Evolutionary conservation across 2,888 invertebrate genomes (phyloP).

Genomic region (Eulithis testata): DNA sequence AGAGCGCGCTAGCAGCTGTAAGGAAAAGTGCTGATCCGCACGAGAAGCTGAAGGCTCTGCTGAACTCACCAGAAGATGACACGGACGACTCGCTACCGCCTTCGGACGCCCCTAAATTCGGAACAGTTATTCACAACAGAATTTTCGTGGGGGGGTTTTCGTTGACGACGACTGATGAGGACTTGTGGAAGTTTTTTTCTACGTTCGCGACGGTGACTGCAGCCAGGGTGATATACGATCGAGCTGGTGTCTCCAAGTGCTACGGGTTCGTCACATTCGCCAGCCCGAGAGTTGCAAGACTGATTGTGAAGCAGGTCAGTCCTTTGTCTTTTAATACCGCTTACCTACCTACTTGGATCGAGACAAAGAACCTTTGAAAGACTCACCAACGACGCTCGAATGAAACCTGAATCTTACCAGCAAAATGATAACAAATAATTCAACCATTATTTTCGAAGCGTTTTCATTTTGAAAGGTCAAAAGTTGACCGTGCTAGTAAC

Average conservation of each 20-base stretch:
- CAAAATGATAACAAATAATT: neutral
- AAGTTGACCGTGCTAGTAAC: constrained; percentile 6
- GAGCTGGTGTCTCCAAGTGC: constrained; percentile 97
- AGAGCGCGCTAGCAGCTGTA: constrained; percentile 52
- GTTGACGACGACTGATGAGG: constrained; percentile 95
- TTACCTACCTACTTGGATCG: neutral
- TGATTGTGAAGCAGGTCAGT: constrained; percentile 81
- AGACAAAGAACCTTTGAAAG: constrained; percentile 16
- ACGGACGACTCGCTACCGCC: constrained; percentile 76
- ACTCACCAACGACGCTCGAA: neutral
- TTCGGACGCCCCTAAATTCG: constrained; percentile 85
- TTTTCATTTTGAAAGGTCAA: constrained; percentile 21
- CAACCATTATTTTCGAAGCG: neutral
- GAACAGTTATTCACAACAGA: constrained; percentile 96
- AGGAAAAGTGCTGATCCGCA: constrained; percentile 76
- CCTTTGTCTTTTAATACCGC: constrained; percentile 27
- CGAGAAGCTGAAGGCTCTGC: constrained; percentile 75
- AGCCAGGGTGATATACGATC: constrained; percentile 97
- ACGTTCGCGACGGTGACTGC: constrained; percentile 95
- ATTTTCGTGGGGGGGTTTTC: constrained; percentile 99
- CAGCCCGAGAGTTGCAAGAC: constrained; percentile 78
- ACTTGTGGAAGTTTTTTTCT: constrained; percentile 95
- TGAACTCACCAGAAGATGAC: constrained; percentile 77
- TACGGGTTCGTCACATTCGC: constrained; percentile 92
- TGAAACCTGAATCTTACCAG: neutral